Evolutionary conservation across 2,113 vertebrate genomes (phyloP), one percentile per base, ranked within the genome.

Genomic region (Microtus montanus): DNA sequence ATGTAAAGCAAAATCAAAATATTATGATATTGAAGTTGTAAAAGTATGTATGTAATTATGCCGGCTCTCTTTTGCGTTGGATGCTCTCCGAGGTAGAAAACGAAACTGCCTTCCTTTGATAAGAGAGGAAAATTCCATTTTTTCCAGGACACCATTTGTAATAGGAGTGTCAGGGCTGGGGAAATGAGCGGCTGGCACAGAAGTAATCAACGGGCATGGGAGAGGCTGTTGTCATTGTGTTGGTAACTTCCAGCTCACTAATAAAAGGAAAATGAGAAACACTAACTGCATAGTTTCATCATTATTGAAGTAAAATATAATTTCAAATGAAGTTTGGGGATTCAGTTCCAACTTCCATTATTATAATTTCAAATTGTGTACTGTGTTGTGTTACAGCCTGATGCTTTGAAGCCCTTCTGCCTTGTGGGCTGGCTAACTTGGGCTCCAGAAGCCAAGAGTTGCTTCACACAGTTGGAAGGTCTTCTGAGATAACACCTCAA

Each of bases 1-100:
- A 96, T 97, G 20, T 97, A 97, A 97, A 97, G 96, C 74, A 96
- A 97, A 97, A 97, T 95, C 95, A 97, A 97, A 97, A 97, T 97
- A 97, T 96, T 97, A 92, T 97, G 95, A 96, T 96, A 91, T 38
- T 95, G 95, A 96, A 97, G 96, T 95, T 96, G 92, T 84, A 96
- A 96, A 96, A 93, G 94, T 94, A 95, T 0, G 30, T 96, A 87
- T 96, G 87, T 95, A 96, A 97, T 97, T 97, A 95, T 96, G 93
- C 79, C 75, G 91, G 83, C 78, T 92, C 87, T 87, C 14, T 84
- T 96, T 95, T 87, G 78, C 96, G 92, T 92, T 97, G 96, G 96
- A 96, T 92, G 91, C 86, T 95, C 89, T 96, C 96, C 24, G 87
- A 97, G 87, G 94, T 84, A 96, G 96, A 89, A 96, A 96, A 93